Evolutionary conservation across 2,888 invertebrate genomes (phyloP), one percentile per base, ranked within the genome.

Genomic region (Sesamia inferens): DNA sequence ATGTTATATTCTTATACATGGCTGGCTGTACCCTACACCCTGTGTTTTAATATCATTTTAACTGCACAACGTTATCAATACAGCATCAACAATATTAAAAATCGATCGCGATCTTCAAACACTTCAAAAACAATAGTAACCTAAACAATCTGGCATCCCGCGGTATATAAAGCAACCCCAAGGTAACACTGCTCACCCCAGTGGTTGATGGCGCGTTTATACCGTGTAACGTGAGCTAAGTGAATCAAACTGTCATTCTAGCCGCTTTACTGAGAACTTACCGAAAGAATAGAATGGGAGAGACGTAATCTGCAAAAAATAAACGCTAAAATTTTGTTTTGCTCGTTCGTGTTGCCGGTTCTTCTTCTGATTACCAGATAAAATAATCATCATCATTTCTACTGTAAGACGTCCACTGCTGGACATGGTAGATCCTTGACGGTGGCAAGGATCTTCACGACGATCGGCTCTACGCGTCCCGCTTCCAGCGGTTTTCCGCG

Each of bases 231-330:
- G 88, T 90, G 92, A 94, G 91, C 93, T 96, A 95, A 96, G 94
- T 96, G 96, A 96, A 96, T 96, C 95, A 96, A 96, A 96, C 95
- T 96, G 96, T 95, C 96, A 95, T 96, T 96, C 95, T 93, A 88
- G 92, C 91, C 91, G 93, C 92, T 93, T 93, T 95, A 94, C 87
- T 86, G 88, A 87, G 74, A 47, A 59, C 39, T 79, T 44, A 6
- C 0, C n/a, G 83, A 65, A 57, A 79, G 81, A 58, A 14, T 91
- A 73, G 19, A 77, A 66, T 87, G 92, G 95, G 94, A 70, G 51
- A 19, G 57, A 58, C n/a, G 39, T 39, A 39, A 39, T 39, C 5
- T 39, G 39, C 39, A 2, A 39, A 39, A 7, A 39, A 39, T 5
- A 39, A 39, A 7, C 39, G 39, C 3, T 31, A 31, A 31, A 39